These are phyloP conservation scores for Microcebus lehilahytsara DNA, from an alignment of 2,113 vertebrate genomes.

Conservation along the genomic window DNA sequence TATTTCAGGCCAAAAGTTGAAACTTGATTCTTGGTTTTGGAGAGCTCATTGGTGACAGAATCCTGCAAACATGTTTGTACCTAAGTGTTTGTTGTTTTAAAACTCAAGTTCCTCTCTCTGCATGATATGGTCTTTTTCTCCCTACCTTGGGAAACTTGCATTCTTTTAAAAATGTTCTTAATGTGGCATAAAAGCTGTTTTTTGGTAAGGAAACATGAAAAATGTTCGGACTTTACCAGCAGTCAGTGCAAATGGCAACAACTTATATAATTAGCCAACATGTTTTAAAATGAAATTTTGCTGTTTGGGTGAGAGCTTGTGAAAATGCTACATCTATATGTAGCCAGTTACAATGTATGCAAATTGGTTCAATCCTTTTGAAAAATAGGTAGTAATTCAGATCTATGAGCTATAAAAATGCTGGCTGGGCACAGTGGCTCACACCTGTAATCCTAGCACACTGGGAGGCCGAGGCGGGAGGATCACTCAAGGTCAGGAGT, in stretches of 20 bases:
- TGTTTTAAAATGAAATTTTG: neutral
- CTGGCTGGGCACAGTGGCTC: too few relatives aligned
- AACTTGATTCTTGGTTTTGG: neutral
- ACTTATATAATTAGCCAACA: neutral
- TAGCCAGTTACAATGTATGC: neutral
- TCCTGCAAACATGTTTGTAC: neutral
- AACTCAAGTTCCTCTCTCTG: neutral
- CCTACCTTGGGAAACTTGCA: neutral
- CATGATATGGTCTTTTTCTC: neutral
- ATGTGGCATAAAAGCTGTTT: neutral
- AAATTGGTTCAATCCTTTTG: neutral
- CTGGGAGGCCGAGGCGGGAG: too few relatives aligned
- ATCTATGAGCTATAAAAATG: neutral
- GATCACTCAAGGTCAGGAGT: too few relatives aligned
- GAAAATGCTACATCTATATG: neutral
- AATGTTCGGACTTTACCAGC: neutral
- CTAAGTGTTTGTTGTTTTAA: neutral
- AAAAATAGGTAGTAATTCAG: neutral
- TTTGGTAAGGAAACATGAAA: neutral
- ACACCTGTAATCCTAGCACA: too few relatives aligned
- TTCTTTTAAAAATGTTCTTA: neutral
- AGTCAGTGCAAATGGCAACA: neutral
- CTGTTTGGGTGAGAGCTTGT: neutral
- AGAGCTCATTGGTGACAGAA: neutral
- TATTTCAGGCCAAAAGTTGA: neutral